Evolutionary conservation across 1,140 invertebrate species (phyloP).

Genomic region (Drosophila trapezifrons): DNA sequence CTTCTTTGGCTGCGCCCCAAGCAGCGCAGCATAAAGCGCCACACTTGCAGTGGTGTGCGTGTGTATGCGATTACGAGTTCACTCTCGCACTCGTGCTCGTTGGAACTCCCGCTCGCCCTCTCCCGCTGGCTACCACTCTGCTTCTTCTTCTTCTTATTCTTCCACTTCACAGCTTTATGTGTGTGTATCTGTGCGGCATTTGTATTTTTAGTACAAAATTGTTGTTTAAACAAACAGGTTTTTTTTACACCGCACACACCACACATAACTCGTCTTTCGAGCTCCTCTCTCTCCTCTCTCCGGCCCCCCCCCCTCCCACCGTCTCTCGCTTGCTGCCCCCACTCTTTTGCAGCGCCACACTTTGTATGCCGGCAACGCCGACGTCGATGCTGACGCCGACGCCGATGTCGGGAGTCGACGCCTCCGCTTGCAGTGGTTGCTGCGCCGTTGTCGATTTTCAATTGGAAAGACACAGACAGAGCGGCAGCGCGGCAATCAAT

Average conservation of each 20-base stretch:
- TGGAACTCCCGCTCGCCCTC: constrained; percentile 22
- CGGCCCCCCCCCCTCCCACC: constrained; percentile 4
- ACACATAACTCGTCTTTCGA: constrained; percentile 78
- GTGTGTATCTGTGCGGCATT: constrained; percentile 53
- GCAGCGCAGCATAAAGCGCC: constrained; percentile 70
- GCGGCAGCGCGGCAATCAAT: constrained; percentile 47
- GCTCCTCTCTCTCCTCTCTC: constrained; percentile 29
- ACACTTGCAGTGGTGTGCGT: constrained; percentile 47
- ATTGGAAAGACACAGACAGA: constrained; percentile 67
- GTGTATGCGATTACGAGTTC: constrained; percentile 55
- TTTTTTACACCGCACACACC: constrained; percentile 76
- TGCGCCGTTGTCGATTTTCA: constrained; percentile 79
- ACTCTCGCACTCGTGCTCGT: constrained; percentile 43
- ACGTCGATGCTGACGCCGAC: constrained; percentile 10
- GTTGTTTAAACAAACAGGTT: constrained; percentile 82
- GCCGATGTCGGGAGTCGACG: constrained; percentile 31
- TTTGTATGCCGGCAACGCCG: constrained; percentile 46
- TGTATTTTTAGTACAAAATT: constrained; percentile 82
- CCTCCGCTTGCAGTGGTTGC: constrained; percentile 57
- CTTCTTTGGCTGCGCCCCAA: constrained; percentile 32
- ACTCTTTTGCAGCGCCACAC: constrained; percentile 56
- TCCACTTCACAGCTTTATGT: constrained; percentile 28
- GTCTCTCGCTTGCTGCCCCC: background rate
- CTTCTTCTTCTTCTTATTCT: constrained; percentile 23
- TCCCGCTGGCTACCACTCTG: constrained; percentile 12